Percentiles rank a stretch among this genome's conserved stretches.
These are phyloP conservation scores for Dendropsophus ebraccatus DNA, from an alignment of 2,113 vertebrate genomes.

Conservation along the genomic window DNA sequence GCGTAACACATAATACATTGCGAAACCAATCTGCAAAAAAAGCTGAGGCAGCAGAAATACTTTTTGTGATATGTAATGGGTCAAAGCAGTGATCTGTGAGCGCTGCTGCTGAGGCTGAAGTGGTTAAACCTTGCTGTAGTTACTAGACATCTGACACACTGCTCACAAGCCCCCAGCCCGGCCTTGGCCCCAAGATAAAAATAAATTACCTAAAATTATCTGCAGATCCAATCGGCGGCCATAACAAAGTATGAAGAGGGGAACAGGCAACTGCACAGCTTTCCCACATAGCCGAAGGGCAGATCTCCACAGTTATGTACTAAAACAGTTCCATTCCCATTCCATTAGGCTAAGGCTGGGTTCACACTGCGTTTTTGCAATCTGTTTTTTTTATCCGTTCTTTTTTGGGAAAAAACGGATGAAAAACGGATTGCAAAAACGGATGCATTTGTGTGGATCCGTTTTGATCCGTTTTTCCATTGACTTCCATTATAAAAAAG, in stretches of 20 bases:
- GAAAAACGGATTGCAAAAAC: no score
- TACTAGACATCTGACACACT: background rate
- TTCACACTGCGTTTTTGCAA: no score
- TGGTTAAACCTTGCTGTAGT: background rate
- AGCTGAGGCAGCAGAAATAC: background rate
- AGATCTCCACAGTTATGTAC: no score
- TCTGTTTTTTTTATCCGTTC: no score
- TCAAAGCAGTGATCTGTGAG: background rate
- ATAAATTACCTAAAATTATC: constrained; percentile 53
- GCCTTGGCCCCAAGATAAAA: constrained; percentile 46
- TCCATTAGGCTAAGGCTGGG: no score
- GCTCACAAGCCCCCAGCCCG: background rate
- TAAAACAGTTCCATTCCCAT: no score
- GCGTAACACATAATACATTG: background rate
- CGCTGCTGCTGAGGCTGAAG: background rate
- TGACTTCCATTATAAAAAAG: no score
- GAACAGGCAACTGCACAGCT: background rate
- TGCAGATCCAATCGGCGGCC: background rate
- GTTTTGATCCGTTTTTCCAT: no score
- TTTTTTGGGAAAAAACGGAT: no score
- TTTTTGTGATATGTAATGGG: background rate
- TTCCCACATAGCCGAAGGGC: no score
- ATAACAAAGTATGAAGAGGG: background rate
- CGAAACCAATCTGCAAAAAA: background rate
- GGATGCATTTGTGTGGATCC: no score